phyloP scores from a whole-genome alignment of 2,797 vertebrate genomes.

The Acomys russatus region DNA sequence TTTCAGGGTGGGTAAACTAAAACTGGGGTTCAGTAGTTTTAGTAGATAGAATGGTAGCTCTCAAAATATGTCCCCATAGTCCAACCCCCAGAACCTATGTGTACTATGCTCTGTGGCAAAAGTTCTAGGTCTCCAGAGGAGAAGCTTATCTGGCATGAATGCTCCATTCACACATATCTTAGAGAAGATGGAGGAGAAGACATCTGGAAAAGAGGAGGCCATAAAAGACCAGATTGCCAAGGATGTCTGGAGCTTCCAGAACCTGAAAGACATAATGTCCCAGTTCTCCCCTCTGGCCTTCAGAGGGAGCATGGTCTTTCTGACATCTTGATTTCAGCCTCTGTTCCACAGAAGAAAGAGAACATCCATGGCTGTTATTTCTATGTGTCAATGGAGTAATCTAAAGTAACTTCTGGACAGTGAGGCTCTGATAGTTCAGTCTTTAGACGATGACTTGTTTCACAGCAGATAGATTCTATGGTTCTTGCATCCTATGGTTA shows the following conservation, averaged over 20 bases:
- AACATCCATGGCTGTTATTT: background rate
- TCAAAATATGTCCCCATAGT: background rate
- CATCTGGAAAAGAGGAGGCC: background rate
- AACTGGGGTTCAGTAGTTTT: background rate
- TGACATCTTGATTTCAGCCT: background rate
- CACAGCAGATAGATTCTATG: background rate
- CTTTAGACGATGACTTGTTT: background rate
- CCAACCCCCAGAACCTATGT: background rate
- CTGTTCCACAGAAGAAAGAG: background rate
- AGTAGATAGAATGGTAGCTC: background rate
- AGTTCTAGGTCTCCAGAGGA: background rate
- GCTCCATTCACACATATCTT: background rate
- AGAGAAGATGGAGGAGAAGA: background rate
- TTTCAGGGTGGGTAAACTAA: background rate
- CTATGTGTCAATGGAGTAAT: background rate
- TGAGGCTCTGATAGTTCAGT: background rate
- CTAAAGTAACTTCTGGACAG: constrained; percentile 27
- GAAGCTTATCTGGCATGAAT: background rate
- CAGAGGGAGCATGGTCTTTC: background rate
- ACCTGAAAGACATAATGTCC: background rate
- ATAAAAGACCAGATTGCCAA: background rate
- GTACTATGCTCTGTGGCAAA: background rate
- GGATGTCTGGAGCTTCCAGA: background rate
- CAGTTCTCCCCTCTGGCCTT: background rate
- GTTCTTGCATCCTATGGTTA: background rate